A percentile compares a stretch with the other conserved stretches of the same genome.
phyloP scores from a whole-genome alignment of 2,797 vertebrate species.

The Artibeus jamaicensis region DNA sequence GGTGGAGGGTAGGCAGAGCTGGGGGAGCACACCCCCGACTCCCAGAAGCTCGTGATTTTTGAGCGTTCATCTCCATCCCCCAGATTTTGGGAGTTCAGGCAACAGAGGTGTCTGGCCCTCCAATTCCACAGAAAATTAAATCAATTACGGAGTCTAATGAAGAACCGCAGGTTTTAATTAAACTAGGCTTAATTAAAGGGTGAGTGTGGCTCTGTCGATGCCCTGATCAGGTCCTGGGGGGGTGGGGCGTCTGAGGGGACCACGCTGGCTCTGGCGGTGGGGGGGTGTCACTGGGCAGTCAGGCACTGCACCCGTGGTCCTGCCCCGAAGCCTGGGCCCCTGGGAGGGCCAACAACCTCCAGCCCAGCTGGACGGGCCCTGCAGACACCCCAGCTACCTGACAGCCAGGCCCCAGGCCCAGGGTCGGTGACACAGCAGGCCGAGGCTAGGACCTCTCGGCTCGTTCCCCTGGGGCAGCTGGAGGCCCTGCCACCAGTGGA shows the following conservation, averaged over 20 bases:
- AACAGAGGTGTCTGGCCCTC: slow-evolving; percentile 63
- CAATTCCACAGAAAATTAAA: slow-evolving; percentile 89
- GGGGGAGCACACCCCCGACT: no score
- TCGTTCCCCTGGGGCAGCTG: fast-evolving
- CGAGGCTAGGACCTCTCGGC: no score
- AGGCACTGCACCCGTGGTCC: not conserved
- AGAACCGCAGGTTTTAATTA: slow-evolving; percentile 95
- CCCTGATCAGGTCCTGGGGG: slow-evolving; percentile 81
- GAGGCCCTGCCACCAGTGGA: fast-evolving
- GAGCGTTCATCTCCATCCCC: fast-evolving
- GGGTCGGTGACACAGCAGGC: not conserved
- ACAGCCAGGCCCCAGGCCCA: fast-evolving
- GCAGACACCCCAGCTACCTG: not conserved
- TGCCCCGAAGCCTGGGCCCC: not conserved
- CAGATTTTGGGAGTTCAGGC: not conserved
- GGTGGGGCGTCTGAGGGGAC: slow-evolving; percentile 72
- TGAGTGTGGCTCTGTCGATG: slow-evolving; percentile 81
- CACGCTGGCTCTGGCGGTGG: fast-evolving
- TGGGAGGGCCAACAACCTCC: not conserved
- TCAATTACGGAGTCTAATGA: slow-evolving; percentile 97
- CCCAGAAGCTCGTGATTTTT: not conserved
- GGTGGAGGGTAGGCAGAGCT: fast-evolving
- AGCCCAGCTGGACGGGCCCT: not conserved
- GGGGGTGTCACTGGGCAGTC: not conserved
- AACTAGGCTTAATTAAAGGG: slow-evolving; percentile 93